Evolutionary conservation across 1,140 invertebrate genomes (phyloP), one percentile per base, ranked within the genome.

Genomic region (Goniozus legneri): DNA sequence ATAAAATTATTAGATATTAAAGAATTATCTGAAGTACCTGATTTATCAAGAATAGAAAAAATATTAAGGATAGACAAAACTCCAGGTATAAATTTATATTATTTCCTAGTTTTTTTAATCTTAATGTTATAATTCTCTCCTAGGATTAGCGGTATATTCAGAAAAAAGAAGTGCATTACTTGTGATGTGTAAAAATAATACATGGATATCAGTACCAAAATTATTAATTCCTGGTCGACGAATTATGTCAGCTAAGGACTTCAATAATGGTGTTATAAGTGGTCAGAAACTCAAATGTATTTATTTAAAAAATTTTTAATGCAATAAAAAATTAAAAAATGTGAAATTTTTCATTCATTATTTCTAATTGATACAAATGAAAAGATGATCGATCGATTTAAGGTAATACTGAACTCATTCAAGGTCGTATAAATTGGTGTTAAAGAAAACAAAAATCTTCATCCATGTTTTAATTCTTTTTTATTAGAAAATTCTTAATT

Each of bases 251-350:
- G 82, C 84, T 7, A 56, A 58, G 57, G 83, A 86, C 59, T 87
- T 88, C 73, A 79, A 76, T 70, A 86, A 86, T 73, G 85, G 84
- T 20, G 86, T 79, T 65, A 69, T 87, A 19, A 79, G 76, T 59
- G 80, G 80, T 34, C 31, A 47, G 35, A 59, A 55, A 38, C 35
- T 55, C 43, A 56, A 39, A 13, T 48, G 37, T 24, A 46, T 62
- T 51, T 37, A 15, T 64, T 67, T 44, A 35, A 42, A 36, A 49
- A 36, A 35, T 36, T 37, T 13, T 46, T 14, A 27, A 37, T 38
- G 22, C 12, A 34, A 24, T 35, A 50, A 45, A 39, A n/a, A 31
- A 34, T 10, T 35, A 14, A 43, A 20, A 44, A 27, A 34, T 44
- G 27, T 27, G n/a, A n/a, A n/a, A n/a, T n/a, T n/a, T n/a, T n/a